These are phyloP conservation scores for Falco cherrug DNA, from an alignment of 2,797 vertebrate genomes.

Conservation along the genomic window DNA sequence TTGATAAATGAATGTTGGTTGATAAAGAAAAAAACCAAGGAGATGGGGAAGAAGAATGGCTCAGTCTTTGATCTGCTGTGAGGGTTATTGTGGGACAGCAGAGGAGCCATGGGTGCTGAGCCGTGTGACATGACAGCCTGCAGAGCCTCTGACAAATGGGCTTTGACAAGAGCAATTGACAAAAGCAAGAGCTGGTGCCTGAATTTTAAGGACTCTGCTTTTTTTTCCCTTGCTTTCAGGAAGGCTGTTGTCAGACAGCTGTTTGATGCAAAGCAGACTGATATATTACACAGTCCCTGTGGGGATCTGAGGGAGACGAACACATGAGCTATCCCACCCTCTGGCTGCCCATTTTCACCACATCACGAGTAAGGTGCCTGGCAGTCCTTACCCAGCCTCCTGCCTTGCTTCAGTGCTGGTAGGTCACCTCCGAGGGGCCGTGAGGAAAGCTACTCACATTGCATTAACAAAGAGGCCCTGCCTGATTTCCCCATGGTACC, in stretches of 20 bases:
- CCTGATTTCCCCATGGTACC: neutral
- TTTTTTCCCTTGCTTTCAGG: neutral
- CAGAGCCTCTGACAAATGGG: constrained; percentile 38
- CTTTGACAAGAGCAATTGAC: constrained; percentile 40
- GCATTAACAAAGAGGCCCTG: neutral
- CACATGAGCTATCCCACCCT: fast-evolving
- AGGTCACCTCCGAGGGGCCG: neutral
- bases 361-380: neutral
- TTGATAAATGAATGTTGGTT: neutral
- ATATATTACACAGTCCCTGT: neutral
- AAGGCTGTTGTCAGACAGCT: constrained; percentile 9
- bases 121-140: neutral
- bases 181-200: constrained; percentile 21
- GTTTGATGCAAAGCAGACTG: constrained; percentile 24
- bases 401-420: neutral
- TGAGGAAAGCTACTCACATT: neutral
- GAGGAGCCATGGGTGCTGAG: neutral
- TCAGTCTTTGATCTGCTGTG: neutral
- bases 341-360: neutral
- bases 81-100: neutral
- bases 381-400: neutral
- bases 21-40: neutral
- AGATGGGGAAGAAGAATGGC: neutral
- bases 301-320: neutral
- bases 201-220: neutral